A percentile compares a stretch with the other conserved stretches of the same genome.
phyloP scores from a whole-genome alignment of 37 sponge, comb jelly and placozoan genomes.

The Ephydatia muelleri region DNA sequence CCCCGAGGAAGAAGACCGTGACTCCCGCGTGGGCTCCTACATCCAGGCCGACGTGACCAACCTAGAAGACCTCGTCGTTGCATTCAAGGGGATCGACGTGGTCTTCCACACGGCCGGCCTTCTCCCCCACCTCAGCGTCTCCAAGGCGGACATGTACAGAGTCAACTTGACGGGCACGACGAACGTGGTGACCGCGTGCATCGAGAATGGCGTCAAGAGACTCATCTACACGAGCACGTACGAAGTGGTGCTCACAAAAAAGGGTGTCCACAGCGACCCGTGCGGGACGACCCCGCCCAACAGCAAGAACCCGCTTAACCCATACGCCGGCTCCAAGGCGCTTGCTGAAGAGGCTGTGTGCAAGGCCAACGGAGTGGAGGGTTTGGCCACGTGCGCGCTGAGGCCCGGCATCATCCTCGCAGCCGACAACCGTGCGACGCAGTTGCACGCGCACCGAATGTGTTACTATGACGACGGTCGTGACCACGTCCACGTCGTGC shows the following conservation, averaged over 20 bases:
- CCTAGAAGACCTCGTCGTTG: slow-evolving; percentile 27
- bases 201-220: slow-evolving; percentile 35
- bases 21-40: slow-evolving; percentile 45
- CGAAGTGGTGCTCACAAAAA: slow-evolving; percentile 17
- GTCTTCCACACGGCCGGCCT: slow-evolving; percentile 58
- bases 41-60: slow-evolving; percentile 40
- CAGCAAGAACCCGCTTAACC: slow-evolving; percentile 12
- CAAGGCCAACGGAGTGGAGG: slow-evolving; percentile 29
- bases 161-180: slow-evolving; percentile 38
- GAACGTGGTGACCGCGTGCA: slow-evolving; percentile 42
- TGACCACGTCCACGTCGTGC: background rate
- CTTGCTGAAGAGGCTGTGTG: slow-evolving; percentile 35
- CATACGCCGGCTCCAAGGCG: slow-evolving; percentile 32
- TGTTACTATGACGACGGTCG: background rate
- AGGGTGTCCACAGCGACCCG: background rate
- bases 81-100: slow-evolving; percentile 22
- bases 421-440: background rate
- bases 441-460: background rate
- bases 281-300: slow-evolving; percentile 32
- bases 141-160: background rate
- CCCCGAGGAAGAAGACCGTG: slow-evolving; percentile 32
- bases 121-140: background rate
- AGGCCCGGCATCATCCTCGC: slow-evolving; percentile 10
- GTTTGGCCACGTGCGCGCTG: slow-evolving; percentile 44
- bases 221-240: slow-evolving; percentile 56